Evolutionary conservation across 2,113 vertebrate genomes (phyloP).

Genomic region (Cryptotis parvus): DNA sequence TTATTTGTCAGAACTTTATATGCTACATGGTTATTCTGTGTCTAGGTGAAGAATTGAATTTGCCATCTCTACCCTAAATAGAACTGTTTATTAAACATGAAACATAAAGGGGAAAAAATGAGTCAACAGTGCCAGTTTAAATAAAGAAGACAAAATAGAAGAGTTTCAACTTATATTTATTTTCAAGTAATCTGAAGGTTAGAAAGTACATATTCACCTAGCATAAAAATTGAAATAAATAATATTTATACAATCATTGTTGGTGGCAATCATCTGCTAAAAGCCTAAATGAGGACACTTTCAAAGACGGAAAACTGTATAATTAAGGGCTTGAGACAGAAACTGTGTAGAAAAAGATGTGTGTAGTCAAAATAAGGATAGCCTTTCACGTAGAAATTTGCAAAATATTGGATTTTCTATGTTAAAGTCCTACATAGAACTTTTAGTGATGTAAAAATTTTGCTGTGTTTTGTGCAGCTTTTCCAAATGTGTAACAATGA

Average conservation of each 20-base stretch:
- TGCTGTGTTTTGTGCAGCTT: not conserved
- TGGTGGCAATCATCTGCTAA: not conserved
- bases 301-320: not conserved
- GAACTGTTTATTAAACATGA: conserved; percentile 45
- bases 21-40: conserved; percentile 9
- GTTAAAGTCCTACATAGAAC: not conserved
- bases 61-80: conserved; percentile 29
- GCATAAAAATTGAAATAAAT: not conserved
- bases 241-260: not conserved
- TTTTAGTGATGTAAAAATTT: conserved; percentile 10
- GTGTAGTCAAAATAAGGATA: not conserved
- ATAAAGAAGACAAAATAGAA: conserved; percentile 17
- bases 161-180: not conserved
- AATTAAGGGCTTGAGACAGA: not conserved
- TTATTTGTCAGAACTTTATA: conserved; percentile 55
- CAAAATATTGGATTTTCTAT: not conserved
- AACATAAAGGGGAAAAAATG: conserved; percentile 39
- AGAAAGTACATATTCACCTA: conserved; percentile 7
- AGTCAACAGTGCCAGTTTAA: conserved; percentile 25
- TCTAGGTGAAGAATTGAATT: conserved; percentile 49
- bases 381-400: conserved; percentile 43
- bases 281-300: not conserved
- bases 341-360: not conserved
- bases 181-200: conserved; percentile 16
- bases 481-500: conserved; percentile 16